phyloP scores from a whole-genome alignment of 2,113 vertebrate genomes.

The Leucosticte australis region DNA sequence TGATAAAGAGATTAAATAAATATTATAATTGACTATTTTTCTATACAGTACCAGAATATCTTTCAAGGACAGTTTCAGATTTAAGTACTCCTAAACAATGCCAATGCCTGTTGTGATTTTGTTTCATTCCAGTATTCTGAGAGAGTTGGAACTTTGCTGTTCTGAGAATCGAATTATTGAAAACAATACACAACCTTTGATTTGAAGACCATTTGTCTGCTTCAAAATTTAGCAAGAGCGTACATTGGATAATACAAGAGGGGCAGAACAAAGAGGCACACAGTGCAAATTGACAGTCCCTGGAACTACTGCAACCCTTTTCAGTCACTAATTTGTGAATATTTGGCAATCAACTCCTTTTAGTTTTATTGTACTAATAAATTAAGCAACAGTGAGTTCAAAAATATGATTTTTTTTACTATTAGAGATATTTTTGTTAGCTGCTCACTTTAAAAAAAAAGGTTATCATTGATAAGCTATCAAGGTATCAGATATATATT shows the following conservation, averaged over 20 bases:
- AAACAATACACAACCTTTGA: neutral
- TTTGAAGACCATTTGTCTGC: neutral
- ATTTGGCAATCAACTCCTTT: neutral
- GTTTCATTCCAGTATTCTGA: neutral
- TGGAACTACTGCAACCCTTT: neutral
- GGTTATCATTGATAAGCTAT: neutral
- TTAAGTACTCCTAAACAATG: neutral
- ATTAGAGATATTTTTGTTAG: neutral
- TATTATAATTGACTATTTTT: neutral
- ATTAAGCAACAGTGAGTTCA: neutral
- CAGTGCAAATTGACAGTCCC: neutral
- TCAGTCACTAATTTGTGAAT: neutral
- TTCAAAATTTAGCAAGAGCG: neutral
- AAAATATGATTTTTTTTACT: neutral
- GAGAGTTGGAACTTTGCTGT: neutral
- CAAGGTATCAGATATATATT: neutral
- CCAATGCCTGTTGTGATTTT: neutral
- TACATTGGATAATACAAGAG: neutral
- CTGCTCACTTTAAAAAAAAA: neutral
- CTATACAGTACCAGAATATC: neutral
- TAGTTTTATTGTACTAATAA: neutral
- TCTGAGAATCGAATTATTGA: fast-evolving
- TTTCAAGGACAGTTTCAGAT: neutral
- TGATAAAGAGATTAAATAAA: neutral
- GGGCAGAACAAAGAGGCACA: neutral